Evolutionary conservation across 2,797 vertebrate genomes (phyloP).

Genomic region (Natrix natrix): DNA sequence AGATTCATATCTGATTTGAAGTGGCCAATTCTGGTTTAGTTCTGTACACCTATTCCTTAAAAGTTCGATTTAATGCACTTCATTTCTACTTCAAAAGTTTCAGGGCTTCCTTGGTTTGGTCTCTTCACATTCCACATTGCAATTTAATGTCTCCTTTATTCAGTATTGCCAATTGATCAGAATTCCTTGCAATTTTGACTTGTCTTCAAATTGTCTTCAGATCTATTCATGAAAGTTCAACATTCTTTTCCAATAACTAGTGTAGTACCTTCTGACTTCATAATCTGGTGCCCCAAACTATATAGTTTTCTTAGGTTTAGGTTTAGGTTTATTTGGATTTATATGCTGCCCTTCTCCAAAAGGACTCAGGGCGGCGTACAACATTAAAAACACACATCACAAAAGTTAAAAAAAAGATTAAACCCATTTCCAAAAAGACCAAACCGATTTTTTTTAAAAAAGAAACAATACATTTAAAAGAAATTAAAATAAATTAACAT

Average conservation of each 20-base stretch:
- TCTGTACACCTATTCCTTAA: background rate
- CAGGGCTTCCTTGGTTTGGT: background rate
- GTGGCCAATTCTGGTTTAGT: background rate
- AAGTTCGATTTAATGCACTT: background rate
- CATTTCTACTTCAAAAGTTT: background rate
- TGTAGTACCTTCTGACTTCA: background rate
- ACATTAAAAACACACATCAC: too few species aligned
- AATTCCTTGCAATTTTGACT: background rate
- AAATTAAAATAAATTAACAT: too few species aligned
- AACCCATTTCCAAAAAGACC: too few species aligned
- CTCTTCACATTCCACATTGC: background rate
- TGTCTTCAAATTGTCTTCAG: background rate
- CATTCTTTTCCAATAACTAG: background rate
- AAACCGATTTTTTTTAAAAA: too few species aligned
- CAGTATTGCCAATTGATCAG: background rate
- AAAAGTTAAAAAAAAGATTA: too few species aligned
- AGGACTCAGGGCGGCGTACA: too few species aligned
- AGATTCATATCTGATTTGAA: background rate
- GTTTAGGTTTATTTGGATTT: too few species aligned
- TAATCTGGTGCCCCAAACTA: background rate
- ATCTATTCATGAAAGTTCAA: background rate
- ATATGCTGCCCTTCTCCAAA: too few species aligned
- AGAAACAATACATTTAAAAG: too few species aligned
- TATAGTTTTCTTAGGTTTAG: background rate
- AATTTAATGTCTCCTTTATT: background rate